Base-by-base conservation (phyloP, 2,888 invertebrate species). In the Apodemia duryi region DNA sequence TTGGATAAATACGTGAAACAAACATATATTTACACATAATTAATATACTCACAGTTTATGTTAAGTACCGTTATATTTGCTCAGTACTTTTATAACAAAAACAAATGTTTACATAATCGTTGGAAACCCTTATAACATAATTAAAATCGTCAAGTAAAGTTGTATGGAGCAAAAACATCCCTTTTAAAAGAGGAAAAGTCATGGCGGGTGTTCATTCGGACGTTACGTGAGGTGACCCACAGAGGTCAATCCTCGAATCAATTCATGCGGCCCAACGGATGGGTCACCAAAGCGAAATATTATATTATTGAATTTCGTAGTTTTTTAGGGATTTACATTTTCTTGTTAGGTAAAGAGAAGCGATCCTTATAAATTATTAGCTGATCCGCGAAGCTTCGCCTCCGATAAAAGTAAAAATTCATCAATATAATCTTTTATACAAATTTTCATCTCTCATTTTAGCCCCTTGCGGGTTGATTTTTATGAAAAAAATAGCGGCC, bases 101-200 rank as follows among this genome's bases (percentile, higher is more conserved):
- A 32, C 29, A 32, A 57, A 57, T 57, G 29, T 57, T 57, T 57
- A 57, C 54, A 29, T 32, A 57, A 29, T 57, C 29, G 54, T 57
- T 13, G 54, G 54, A 32, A 57, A 57, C 54, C 54, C 54, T 57
- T 57, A 32, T 57, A 57, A 57, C 11, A 57, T 57, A 57, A 57
- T 57, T 57, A 57, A 57, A 57, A 57, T 57, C 32, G 54, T 57
- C 54, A 57, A 57, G 29, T 57, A 32, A 57, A 57, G 54, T 57
- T 57, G 54, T 32, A 57, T 57, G 54, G 46, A 46, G 46, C 46
- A 46, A 57, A 57, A 57, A 57, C 54, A 57, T 57, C 54, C 54
- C 54, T 57, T 57, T 57, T 52, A 32, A 57, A 57, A 57, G 29
- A 32, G 29, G 54, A 32, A 57, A 32, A 57, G 54, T 57, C 54